phyloP scores from a whole-genome alignment of 1,140 invertebrate species.

The Papilio polyxenes region DNA sequence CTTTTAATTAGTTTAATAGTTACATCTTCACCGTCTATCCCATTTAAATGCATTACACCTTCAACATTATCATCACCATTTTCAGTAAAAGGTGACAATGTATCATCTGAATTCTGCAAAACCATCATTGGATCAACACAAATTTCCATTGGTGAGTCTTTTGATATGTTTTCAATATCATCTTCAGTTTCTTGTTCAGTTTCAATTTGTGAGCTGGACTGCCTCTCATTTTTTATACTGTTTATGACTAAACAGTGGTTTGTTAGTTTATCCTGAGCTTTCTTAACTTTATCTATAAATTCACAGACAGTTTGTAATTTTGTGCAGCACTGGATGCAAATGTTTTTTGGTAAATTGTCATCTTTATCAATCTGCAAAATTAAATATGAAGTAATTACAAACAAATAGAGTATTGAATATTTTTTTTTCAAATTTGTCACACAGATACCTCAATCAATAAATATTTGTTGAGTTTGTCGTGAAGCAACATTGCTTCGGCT shows the following conservation, averaged over 20 bases:
- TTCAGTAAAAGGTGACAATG: conserved; percentile 45
- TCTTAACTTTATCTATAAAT: conserved; percentile 72
- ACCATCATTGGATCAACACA: conserved; percentile 77
- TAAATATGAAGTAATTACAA: background rate
- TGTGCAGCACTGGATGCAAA: conserved; percentile 76
- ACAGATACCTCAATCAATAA: conserved; percentile 74
- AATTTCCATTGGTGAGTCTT: conserved; percentile 72
- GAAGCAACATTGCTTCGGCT: conserved; percentile 74
- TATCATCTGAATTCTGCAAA: conserved; percentile 64
- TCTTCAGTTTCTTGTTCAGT: conserved; percentile 47
- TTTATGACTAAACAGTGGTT: conserved; percentile 53
- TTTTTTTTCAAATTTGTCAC: background rate
- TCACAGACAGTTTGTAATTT: conserved; percentile 76
- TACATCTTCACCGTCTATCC: conserved; percentile 66
- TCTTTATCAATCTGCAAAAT: conserved; percentile 71
- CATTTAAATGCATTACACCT: conserved; percentile 67
- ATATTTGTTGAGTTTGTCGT: conserved; percentile 75
- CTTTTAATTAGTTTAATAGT: conserved; percentile 72
- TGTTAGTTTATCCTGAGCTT: conserved; percentile 66
- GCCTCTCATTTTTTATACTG: conserved; percentile 39
- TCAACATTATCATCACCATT: conserved; percentile 44
- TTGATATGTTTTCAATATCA: conserved; percentile 51
- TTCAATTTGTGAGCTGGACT: conserved; percentile 40
- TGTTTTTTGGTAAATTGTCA: conserved; percentile 77
- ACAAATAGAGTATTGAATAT: background rate